Evolutionary conservation across 2,888 invertebrate genomes (phyloP).

Genomic region (Habrosyne pyritoides): DNA sequence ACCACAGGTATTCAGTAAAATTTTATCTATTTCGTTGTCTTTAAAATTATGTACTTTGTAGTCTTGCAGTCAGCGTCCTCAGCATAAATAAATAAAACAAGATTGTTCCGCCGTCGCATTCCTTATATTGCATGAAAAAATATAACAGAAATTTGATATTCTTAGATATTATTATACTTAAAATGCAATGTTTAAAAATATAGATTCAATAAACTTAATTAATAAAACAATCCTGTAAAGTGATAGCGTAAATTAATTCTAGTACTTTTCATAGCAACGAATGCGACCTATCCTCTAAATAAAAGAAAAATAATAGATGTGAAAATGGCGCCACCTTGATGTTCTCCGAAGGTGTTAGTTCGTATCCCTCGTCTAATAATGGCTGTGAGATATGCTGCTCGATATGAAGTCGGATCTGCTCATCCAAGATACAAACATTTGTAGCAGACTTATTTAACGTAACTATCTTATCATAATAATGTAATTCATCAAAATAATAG

Average conservation of each 20-base stretch:
- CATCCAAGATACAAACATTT: constrained; percentile 55
- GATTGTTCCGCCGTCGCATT: constrained; percentile 76
- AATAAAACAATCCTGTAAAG: constrained; percentile 18
- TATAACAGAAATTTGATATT: constrained; percentile 34
- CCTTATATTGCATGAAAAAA: constrained; percentile 81
- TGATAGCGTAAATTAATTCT: constrained; percentile 19
- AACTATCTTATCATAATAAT: constrained; percentile 49
- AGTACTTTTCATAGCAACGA: constrained; percentile 71
- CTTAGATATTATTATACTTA: constrained; percentile 13
- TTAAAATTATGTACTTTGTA: too few relatives aligned
- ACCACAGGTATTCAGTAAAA: too few relatives aligned
- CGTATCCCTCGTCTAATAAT: constrained; percentile 59
- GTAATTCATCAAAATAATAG: constrained; percentile 59
- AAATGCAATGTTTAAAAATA: constrained; percentile 15
- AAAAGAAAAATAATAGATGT: constrained; percentile 60
- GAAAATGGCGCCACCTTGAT: constrained; percentile 66
- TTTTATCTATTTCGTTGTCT: too few relatives aligned
- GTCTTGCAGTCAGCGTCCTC: too few relatives aligned
- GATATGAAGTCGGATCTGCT: constrained; percentile 50
- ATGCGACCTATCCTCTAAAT: constrained; percentile 78
- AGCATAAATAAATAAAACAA: constrained; percentile 54
- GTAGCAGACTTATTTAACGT: constrained; percentile 42
- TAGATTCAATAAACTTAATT: constrained; percentile 12
- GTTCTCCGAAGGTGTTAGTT: constrained; percentile 52
- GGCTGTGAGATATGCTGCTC: constrained; percentile 58